A percentile compares a stretch with the other conserved stretches of the same genome.
Conservation (phyloP, 2,888 invertebrate genomes). For the Ellobium chinense region DNA sequence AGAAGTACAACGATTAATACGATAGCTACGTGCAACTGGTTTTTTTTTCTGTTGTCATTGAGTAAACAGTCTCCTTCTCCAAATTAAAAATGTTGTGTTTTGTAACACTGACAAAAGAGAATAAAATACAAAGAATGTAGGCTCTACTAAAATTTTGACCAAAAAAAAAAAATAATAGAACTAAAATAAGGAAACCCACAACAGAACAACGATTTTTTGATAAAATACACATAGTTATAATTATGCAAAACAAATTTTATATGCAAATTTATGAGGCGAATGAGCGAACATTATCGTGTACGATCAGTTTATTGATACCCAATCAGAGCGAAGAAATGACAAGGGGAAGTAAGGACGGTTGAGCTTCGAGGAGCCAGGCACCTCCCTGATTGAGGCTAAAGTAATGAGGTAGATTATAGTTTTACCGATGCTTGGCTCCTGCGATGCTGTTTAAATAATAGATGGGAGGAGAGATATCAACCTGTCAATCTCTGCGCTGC, state of each 20-base stretch:
- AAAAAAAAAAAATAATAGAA: conserved; percentile 2
- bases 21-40: no score
- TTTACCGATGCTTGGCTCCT: conserved; percentile 14
- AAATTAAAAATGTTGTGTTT: no score
- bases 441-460: neutral
- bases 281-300: no score
- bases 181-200: neutral
- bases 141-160: no score
- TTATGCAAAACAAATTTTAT: neutral
- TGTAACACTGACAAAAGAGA: neutral
- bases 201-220: neutral
- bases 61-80: no score
- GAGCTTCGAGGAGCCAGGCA: conserved; percentile 17
- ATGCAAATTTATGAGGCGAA: neutral
- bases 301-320: neutral
- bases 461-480: no score
- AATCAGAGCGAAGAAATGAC: neutral
- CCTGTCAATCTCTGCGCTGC: no score
- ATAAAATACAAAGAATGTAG: neutral
- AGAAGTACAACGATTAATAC: no score
- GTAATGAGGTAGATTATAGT: conserved; percentile 27
- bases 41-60: no score
- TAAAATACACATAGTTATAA: neutral
- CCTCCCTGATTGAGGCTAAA: conserved; percentile 25
- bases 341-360: neutral